Base-by-base conservation (phyloP, 2,888 invertebrate genomes). In the Meta bourneti region DNA sequence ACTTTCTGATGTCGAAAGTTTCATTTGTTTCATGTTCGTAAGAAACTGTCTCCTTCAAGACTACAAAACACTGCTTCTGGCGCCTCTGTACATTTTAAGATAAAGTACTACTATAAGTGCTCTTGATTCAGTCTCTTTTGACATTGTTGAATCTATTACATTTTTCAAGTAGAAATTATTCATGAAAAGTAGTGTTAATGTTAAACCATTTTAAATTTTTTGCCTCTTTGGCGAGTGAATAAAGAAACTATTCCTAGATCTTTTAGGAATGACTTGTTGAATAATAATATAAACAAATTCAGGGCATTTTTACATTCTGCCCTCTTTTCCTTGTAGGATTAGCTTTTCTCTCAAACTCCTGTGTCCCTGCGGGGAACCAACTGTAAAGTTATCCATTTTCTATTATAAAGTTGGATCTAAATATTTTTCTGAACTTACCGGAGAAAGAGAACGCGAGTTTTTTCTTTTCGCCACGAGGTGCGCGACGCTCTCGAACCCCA, bases 101-200 rank as follows among this genome's bases (percentile, higher is more conserved):
- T 69, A 78, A 89, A 92, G 92, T 92, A 92, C 92, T 92, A 92
- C 86, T 92, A 81, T 89, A 92, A 92, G 92, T 92, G 92, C 92
- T 92, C 92, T 92, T 92, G 92, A 92, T 92, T 92, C 89, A 92
- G 92, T 92, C 92, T 92, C 92, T 92, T 92, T 92, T 92, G 92
- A 92, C 92, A 92, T 92, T 92, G 92, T 92, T 92, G 92, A 92
- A 92, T 92, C 89, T 92, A 92, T 92, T 92, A 89, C 84, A 89
- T 92, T 92, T 92, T 92, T 89, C 92, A 92, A 92, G 92, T 92
- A 92, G 92, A 87, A 77, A 81, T 69, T 84, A 86, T 89, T 89
- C 85, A 89, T 81, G 86, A 92, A 92, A 81, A 71, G 89, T 92
- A 92, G 92, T 9, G 89, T 80, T 91, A 91, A 91, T 79, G 91